Evolutionary conservation across 2,888 invertebrate species (phyloP).

Genomic region (Gortyna flavago): DNA sequence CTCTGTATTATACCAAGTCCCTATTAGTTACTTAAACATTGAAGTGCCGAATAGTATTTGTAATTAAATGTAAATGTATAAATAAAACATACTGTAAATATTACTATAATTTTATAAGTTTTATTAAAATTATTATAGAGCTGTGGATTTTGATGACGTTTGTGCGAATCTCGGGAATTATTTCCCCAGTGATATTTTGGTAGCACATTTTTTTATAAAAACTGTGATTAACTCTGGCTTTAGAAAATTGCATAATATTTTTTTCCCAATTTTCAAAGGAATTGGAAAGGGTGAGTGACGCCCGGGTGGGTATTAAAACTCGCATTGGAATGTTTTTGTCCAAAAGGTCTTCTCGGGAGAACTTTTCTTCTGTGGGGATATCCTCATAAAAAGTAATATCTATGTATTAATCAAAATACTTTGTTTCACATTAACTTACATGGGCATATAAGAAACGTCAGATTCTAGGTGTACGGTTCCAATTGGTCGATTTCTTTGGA

Average conservation of each 20-base stretch:
- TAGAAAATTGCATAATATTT: not conserved
- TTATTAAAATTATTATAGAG: conserved; percentile 4
- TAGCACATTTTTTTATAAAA: not conserved
- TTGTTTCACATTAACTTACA: too few relatives aligned
- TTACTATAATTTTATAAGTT: conserved; percentile 39
- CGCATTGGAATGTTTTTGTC: not conserved
- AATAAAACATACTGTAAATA: conserved; percentile 63
- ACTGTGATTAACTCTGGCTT: not conserved
- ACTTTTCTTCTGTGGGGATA: not conserved
- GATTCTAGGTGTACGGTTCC: too few relatives aligned
- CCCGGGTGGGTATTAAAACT: not conserved
- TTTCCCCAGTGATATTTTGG: not conserved
- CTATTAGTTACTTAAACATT: conserved; percentile 69
- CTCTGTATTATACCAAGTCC: conserved; percentile 24
- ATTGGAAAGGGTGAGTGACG: not conserved
- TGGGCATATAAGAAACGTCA: too few relatives aligned
- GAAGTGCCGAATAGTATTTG: conserved; percentile 85
- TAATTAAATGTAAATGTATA: conserved; percentile 69
- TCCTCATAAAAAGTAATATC: too few relatives aligned
- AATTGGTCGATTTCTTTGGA: too few relatives aligned
- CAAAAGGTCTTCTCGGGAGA: too few relatives aligned
- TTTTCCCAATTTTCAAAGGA: not conserved
- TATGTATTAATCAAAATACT: too few relatives aligned
- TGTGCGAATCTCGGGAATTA: not conserved
- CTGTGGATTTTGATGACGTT: conserved; percentile 31